phyloP scores from a whole-genome alignment of 2,888 invertebrate species.

The Thereva nobilitata region DNA sequence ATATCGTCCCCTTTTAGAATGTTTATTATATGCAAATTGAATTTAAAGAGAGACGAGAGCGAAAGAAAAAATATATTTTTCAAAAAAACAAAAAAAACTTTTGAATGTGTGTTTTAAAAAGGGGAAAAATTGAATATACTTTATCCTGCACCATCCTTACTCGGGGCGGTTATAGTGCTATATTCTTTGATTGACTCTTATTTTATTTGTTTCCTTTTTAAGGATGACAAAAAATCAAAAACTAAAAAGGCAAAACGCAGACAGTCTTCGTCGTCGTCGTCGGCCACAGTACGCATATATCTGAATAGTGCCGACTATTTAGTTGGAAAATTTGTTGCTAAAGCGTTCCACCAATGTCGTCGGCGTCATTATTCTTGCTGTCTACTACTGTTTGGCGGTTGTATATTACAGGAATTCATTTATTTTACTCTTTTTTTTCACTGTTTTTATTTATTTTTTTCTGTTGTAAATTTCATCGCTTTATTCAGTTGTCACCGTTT shows the following conservation, averaged over 20 bases:
- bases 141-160: conserved; percentile 16
- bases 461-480: conserved; percentile 30
- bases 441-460: conserved; percentile 14
- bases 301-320: conserved; percentile 35
- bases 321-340: conserved; percentile 34
- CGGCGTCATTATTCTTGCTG: conserved; percentile 33
- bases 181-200: conserved; percentile 11
- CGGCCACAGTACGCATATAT: conserved; percentile 10
- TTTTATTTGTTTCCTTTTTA: neutral
- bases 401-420: too few relatives aligned
- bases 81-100: conserved; percentile 13
- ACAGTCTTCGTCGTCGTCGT: neutral
- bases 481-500: conserved; percentile 33
- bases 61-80: neutral
- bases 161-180: neutral
- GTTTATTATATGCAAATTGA: conserved; percentile 42
- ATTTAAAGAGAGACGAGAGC: conserved; percentile 1
- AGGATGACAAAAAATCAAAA: neutral
- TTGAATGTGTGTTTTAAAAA: conserved; percentile 5
- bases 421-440: neutral
- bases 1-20: conserved; percentile 33
- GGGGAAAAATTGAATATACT: conserved; percentile 16
- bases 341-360: conserved; percentile 13
- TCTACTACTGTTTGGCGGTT: neutral
- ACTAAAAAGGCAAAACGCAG: too few relatives aligned